Evolutionary conservation across 2,888 invertebrate species (phyloP).

Genomic region (Odontomyia ornata): DNA sequence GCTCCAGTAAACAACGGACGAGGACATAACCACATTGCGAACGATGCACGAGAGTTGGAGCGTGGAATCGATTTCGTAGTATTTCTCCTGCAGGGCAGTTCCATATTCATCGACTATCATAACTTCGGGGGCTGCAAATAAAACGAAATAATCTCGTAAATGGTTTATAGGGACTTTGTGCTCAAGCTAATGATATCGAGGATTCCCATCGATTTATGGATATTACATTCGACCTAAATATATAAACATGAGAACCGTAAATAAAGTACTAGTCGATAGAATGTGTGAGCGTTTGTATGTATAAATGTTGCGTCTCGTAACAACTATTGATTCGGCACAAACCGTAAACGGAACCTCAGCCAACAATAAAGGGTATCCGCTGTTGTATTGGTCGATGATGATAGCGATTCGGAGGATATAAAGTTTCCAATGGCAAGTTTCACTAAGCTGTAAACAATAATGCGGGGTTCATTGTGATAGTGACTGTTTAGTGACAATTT

Average conservation of each 20-base stretch:
- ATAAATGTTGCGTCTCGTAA: neutral
- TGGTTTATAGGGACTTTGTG: conserved; percentile 36
- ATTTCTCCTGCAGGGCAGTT: conserved; percentile 66
- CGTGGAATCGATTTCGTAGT: conserved; percentile 68
- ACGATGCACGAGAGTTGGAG: conserved; percentile 68
- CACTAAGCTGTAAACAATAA: neutral
- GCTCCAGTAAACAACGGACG: conserved; percentile 67
- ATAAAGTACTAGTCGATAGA: neutral
- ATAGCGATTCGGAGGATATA: neutral
- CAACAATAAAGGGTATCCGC: conserved; percentile 5
- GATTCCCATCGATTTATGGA: conserved; percentile 41
- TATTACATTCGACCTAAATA: conserved; percentile 32
- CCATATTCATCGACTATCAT: conserved; percentile 68
- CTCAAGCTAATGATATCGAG: conserved; percentile 27
- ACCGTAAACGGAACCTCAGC: conserved; percentile 5
- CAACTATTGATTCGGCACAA: neutral
- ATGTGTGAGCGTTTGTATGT: too few species aligned
- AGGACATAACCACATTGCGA: conserved; percentile 66
- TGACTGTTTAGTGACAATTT: neutral
- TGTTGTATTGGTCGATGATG: neutral
- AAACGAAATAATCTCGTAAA: conserved; percentile 13
- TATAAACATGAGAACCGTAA: conserved; percentile 13
- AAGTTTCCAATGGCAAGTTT: neutral
- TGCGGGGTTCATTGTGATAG: neutral
- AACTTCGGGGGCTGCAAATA: conserved; percentile 66